A percentile compares a stretch with the other conserved stretches of the same genome.
Evolutionary conservation across 1,140 invertebrate species (phyloP).

Genomic region (Lordiphosa clarofinis): DNA sequence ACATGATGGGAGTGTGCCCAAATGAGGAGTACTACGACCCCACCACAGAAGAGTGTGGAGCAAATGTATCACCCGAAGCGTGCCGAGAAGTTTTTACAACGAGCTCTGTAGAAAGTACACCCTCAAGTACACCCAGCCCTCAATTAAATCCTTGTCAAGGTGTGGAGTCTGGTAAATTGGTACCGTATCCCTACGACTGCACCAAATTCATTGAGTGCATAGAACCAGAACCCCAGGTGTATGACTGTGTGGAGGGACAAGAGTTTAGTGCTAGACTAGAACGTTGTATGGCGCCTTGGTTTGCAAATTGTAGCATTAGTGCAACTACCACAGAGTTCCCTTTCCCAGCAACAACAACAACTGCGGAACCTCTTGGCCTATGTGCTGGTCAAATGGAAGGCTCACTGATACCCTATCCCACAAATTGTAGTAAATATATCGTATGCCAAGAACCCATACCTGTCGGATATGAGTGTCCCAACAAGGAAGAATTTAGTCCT

Average conservation of each 20-base stretch:
- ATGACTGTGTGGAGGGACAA: conserved; percentile 38
- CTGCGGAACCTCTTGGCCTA: conserved; percentile 5
- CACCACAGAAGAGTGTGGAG: conserved; percentile 32
- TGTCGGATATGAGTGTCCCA: conserved; percentile 44
- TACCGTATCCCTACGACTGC: conserved; percentile 62
- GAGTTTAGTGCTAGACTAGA: conserved; percentile 53
- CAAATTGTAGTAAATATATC: conserved; percentile 59
- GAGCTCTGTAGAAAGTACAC: background rate
- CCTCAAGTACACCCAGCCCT: background rate
- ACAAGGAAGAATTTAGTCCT: conserved; percentile 35
- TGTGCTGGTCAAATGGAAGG: conserved; percentile 28
- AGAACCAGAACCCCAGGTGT: conserved; percentile 20
- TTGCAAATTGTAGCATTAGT: conserved; percentile 43
- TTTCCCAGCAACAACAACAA: conserved; percentile 11
- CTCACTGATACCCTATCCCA: conserved; percentile 38
- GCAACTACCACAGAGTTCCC: conserved; percentile 3
- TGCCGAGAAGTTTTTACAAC: conserved; percentile 27
- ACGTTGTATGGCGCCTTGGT: conserved; percentile 48
- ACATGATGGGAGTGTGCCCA: conserved; percentile 49
- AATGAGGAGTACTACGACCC: conserved; percentile 50
- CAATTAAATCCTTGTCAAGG: conserved; percentile 35
- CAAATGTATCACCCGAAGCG: conserved; percentile 30
- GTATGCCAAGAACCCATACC: conserved; percentile 44
- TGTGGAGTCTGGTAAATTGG: conserved; percentile 27
- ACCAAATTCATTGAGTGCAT: conserved; percentile 50